Base-by-base conservation (phyloP, 2,797 vertebrate species). In the Hypotaenidia okinawae region DNA sequence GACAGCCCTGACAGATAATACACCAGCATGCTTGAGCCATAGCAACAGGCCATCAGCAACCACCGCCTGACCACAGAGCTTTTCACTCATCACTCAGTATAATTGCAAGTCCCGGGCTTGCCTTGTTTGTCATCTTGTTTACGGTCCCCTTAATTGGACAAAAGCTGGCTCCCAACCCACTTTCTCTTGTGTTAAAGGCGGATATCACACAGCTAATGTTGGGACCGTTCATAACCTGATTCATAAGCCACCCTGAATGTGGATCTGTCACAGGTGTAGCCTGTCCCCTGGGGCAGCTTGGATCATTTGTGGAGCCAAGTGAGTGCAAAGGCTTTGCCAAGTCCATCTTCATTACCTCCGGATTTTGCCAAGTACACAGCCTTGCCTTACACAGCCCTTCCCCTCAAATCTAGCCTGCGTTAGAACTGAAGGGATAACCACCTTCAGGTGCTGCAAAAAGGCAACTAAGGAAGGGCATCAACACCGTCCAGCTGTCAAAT, bases 241-340 rank as follows among this genome's bases (percentile, higher is more conserved):
- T 69, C 41, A n/a, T 10, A 19, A 64, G 27, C 30, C 2, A 1
- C 55, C 69, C 9, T 76, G 33, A 25, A 5, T 19, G 16, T 47
- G n/a, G 23, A 30, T 45, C 43, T 66, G 18, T 54, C 22, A 27
- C 39, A 76, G 47, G 41, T 0, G 0, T 6, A 39, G 18, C 15
- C 33, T 72, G 15, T 55, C 10, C 32, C 43, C 17, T 0, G 0
- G 12, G 25, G 43, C 30, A 51, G 72, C 28, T 45, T 8, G 2
- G 28, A 17, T 18, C 22, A 7, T 58, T 76, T 89, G 68, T 0
- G 0, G 59, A 78, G 82, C 41, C 76, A 52, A 22, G 39, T 6
- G 24, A 11, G 32, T 68, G 25, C 59, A 81, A 72, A 19, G n/a
- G 59, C 32, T 83, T 90, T 68, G 54, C n/a, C 51, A 35, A 75